Conservation (phyloP, 2,888 invertebrate genomes). For the Drosophila prostipennis region DNA sequence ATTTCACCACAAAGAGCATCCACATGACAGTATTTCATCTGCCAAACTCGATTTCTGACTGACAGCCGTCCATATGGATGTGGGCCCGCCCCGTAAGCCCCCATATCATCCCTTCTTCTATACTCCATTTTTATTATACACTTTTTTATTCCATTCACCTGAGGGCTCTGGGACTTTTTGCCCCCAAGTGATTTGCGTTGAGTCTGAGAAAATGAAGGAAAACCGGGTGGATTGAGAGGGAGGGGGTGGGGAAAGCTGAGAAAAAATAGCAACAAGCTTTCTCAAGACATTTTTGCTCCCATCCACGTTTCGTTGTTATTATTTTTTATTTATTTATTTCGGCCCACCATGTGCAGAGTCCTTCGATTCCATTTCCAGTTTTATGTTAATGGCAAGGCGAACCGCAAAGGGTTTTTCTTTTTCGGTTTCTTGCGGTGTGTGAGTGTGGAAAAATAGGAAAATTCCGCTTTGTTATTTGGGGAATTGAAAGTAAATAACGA, state of each 20-base stretch:
- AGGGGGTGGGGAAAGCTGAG: not conserved
- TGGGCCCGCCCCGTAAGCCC: conserved; percentile 4
- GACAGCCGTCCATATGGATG: conserved; percentile 42
- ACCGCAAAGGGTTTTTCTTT: conserved; percentile 64
- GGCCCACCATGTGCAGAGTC: conserved; percentile 36
- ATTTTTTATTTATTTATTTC: conserved; percentile 64
- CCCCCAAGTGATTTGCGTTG: conserved; percentile 31
- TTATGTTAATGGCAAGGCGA: conserved; percentile 67
- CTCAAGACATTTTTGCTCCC: conserved; percentile 19
- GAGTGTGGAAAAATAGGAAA: conserved; percentile 52
- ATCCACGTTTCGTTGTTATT: conserved; percentile 13
- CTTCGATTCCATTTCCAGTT: conserved; percentile 38
- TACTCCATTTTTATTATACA: conserved; percentile 23
- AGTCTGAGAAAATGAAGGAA: not conserved
- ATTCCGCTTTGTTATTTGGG: conserved; percentile 61
- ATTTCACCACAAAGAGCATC: conserved; percentile 13
- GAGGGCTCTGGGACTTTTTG: conserved; percentile 29
- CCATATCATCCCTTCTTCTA: conserved; percentile 5
- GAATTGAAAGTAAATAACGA: conserved; percentile 74
- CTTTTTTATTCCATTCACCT: conserved; percentile 27
- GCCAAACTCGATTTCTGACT: conserved; percentile 27
- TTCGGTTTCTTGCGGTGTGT: not conserved
- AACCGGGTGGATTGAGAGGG: not conserved
- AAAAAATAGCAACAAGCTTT: conserved; percentile 63
- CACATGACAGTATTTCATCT: not conserved